phyloP scores from a whole-genome alignment of 2,113 vertebrate genomes.

The Pontoporia blainvillei region DNA sequence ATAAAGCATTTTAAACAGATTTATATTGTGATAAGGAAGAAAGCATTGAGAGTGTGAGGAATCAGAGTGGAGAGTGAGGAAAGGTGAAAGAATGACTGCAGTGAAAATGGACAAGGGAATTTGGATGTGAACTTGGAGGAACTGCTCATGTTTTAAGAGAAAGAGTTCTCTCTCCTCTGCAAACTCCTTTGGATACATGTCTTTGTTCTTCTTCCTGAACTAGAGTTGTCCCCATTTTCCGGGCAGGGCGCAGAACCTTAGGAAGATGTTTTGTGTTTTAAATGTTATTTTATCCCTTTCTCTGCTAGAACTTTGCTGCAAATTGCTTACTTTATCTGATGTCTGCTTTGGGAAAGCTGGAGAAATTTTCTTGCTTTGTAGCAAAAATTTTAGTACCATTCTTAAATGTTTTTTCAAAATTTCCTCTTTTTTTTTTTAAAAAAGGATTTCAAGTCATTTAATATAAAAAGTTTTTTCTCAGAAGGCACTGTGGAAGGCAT shows the following conservation, averaged over 20 bases:
- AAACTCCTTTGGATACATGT: not conserved
- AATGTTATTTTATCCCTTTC: not conserved
- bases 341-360: not conserved
- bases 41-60: not conserved
- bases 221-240: not conserved
- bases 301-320: not conserved
- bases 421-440: not conserved
- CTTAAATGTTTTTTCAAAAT: not conserved
- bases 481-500: not conserved
- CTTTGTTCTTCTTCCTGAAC: not conserved
- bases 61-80: not conserved
- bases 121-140: not conserved
- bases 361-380: not conserved
- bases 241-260: not conserved
- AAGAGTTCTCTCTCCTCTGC: not conserved
- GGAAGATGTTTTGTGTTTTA: not conserved
- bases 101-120: not conserved
- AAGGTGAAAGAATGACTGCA: too few species aligned
- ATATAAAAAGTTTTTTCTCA: not conserved
- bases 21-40: not conserved
- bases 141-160: not conserved
- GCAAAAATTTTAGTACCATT: not conserved
- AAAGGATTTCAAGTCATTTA: not conserved
- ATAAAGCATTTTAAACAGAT: not conserved
- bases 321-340: conserved; percentile 1